phyloP scores from a whole-genome alignment of 1,140 invertebrate species.

The Drosophila carrolli region DNA sequence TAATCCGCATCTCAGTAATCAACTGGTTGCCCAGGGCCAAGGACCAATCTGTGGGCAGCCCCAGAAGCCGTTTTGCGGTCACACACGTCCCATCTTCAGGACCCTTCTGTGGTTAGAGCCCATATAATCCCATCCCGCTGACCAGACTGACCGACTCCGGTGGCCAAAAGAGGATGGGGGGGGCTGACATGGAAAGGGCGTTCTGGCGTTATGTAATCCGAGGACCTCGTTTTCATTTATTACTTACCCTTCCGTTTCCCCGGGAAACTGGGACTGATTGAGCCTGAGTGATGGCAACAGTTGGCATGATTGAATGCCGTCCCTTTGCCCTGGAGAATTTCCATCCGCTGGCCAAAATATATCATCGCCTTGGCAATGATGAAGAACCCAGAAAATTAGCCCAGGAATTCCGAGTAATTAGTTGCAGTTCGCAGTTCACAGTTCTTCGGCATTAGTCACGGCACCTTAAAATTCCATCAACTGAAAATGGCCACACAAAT shows the following conservation, averaged over 20 bases:
- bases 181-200: constrained; percentile 30
- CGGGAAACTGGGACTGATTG: constrained; percentile 55
- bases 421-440: constrained; percentile 24
- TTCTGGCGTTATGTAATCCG: constrained; percentile 73
- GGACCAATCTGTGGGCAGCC: constrained; percentile 18
- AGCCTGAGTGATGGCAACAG: constrained; percentile 76
- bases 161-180: constrained; percentile 9
- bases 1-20: constrained; percentile 62
- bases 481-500: constrained; percentile 60
- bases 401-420: constrained; percentile 76
- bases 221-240: constrained; percentile 52
- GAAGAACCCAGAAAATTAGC: constrained; percentile 61
- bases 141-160: constrained; percentile 42
- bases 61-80: constrained; percentile 67
- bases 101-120: constrained; percentile 52
- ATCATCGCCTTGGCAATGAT: constrained; percentile 69
- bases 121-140: constrained; percentile 32
- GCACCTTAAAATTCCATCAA: constrained; percentile 58
- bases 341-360: constrained; percentile 49
- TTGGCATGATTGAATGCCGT: constrained; percentile 74
- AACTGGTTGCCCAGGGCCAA: constrained; percentile 27
- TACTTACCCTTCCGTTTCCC: constrained; percentile 55
- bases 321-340: constrained; percentile 8
- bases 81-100: constrained; percentile 31
- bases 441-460: constrained; percentile 35